Conservation (phyloP, 1,140 invertebrate genomes). For the Penaeus indicus region DNA sequence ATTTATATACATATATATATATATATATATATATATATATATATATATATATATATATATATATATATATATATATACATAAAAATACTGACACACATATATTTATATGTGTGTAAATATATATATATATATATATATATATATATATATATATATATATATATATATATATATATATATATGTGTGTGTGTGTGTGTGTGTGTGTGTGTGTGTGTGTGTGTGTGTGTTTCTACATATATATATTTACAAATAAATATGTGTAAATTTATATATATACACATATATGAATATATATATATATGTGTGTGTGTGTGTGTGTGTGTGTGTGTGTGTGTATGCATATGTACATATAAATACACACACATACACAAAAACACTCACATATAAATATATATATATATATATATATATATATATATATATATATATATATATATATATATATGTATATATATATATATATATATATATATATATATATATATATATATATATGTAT, state of each 20-base stretch:
- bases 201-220: slow-evolving; percentile 17
- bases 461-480: slow-evolving; percentile 46
- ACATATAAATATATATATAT: slow-evolving; percentile 51
- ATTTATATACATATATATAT: no score
- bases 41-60: slow-evolving; percentile 2
- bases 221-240: neutral
- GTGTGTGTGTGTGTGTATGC: slow-evolving; percentile 27
- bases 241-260: no score
- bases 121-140: slow-evolving; percentile 24
- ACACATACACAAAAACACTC: slow-evolving; percentile 39
- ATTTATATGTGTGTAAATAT: slow-evolving; percentile 27
- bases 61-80: neutral
- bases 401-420: slow-evolving; percentile 53
- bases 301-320: slow-evolving; percentile 2
- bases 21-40: no score
- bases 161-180: slow-evolving; percentile 25
- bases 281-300: slow-evolving; percentile 3
- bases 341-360: slow-evolving; percentile 38
- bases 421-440: slow-evolving; percentile 53
- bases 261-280: slow-evolving; percentile 24
- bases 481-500: slow-evolving; percentile 43
- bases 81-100: no score
- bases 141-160: slow-evolving; percentile 27
- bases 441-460: slow-evolving; percentile 47
- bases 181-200: neutral